These are phyloP conservation scores for Chionoecetes opilio DNA, from an alignment of 1,140 invertebrate genomes.

Conservation along the genomic window DNA sequence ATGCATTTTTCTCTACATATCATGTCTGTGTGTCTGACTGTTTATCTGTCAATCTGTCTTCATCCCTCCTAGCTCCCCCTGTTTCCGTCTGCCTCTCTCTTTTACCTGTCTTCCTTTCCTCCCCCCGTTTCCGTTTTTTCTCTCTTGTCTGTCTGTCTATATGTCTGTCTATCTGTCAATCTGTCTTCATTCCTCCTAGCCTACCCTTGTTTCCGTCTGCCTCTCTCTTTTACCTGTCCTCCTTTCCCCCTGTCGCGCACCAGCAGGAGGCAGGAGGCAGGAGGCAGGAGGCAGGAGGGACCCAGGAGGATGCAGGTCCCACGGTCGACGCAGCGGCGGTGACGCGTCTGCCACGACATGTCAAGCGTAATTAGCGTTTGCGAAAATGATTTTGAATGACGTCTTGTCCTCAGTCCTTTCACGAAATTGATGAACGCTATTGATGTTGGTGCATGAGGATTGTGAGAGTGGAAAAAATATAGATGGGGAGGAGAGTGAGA, in stretches of 20 bases:
- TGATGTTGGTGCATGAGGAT: neutral
- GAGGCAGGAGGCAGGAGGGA: neutral
- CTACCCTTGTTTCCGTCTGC: neutral
- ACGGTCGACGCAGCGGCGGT: neutral
- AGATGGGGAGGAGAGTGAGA: neutral
- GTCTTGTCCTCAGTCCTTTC: constrained; percentile 48
- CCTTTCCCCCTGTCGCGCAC: neutral
- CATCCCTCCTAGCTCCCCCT: no score
- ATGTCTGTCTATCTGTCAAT: neutral
- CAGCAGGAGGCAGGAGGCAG: neutral
- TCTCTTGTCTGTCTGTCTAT: neutral
- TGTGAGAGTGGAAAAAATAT: neutral
- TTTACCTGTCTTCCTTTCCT: no score
- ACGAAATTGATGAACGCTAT: constrained; percentile 59
- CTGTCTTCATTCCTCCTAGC: constrained; percentile 8
- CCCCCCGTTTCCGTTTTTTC: no score
- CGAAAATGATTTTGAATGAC: constrained; percentile 70
- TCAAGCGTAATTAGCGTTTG: constrained; percentile 57
- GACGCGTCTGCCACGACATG: neutral
- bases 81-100: no score
- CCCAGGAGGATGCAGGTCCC: neutral
- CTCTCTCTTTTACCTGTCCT: constrained; percentile 12
- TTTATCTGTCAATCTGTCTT: no score
- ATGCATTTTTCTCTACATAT: no score
- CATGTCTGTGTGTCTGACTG: no score